Percentiles rank a stretch among this genome's conserved stretches.
Evolutionary conservation across 64 coral and sea anemone genomes (phyloP).

Genomic region (Hydrozoanthus tunicans): DNA sequence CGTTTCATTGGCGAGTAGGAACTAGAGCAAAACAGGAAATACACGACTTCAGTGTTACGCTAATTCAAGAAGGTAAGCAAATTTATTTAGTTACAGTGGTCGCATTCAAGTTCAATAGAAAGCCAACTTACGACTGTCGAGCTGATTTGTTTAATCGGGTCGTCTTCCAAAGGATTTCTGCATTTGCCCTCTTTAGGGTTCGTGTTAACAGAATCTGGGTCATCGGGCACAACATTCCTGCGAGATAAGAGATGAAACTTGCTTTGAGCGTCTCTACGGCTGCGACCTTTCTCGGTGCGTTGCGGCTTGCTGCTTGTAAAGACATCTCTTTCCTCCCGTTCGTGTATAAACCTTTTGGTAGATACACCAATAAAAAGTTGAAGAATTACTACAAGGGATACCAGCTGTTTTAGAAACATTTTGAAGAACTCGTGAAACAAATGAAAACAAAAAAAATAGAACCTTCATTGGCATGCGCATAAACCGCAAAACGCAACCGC

Average conservation of each 20-base stretch:
- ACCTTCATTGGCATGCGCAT: neutral
- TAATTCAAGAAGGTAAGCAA: neutral
- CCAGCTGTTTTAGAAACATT: neutral
- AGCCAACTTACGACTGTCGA: neutral
- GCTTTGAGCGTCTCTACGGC: neutral
- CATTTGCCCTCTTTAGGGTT: neutral
- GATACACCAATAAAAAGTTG: neutral
- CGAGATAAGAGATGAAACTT: neutral
- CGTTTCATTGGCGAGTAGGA: neutral
- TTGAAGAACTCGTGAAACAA: neutral
- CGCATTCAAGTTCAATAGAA: neutral
- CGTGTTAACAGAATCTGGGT: slow-evolving; percentile 17
- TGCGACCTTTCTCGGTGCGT: neutral
- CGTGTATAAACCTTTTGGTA: neutral
- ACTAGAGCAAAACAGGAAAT: neutral
- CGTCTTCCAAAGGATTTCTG: slow-evolving; percentile 18
- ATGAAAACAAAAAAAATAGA: neutral
- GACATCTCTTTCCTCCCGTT: neutral
- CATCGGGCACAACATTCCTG: neutral
- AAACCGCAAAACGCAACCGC: neutral
- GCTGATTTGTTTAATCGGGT: neutral
- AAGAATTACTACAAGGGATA: neutral
- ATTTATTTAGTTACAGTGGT: neutral
- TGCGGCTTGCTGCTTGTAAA: neutral
- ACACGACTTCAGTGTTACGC: neutral